A percentile compares a stretch with the other conserved stretches of the same genome.
These are phyloP conservation scores for Cynodonichthys magdalenae DNA, from an alignment of 2,797 vertebrate species.

Conservation along the genomic window DNA sequence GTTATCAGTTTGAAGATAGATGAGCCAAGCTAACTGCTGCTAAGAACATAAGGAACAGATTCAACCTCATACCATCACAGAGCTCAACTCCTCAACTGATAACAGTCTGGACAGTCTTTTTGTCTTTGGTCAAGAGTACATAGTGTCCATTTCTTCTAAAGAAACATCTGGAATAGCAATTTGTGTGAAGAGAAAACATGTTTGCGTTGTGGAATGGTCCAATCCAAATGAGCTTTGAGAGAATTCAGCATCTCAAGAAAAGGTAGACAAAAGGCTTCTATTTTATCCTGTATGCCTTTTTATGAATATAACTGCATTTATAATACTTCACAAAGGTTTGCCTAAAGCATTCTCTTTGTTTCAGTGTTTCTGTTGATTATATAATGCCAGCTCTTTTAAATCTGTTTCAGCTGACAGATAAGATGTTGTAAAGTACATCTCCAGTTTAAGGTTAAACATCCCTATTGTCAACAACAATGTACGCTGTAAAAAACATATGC, in stretches of 20 bases:
- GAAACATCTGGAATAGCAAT: background rate
- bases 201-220: background rate
- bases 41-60: slow-evolving; percentile 9
- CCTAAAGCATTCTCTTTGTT: no score
- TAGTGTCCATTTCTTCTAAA: slow-evolving; percentile 7
- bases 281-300: background rate
- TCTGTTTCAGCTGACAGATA: no score
- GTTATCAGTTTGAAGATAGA: slow-evolving; percentile 1
- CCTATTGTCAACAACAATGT: no score
- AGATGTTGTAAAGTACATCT: no score
- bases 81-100: slow-evolving; percentile 1
- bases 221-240: background rate
- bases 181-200: background rate
- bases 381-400: no score
- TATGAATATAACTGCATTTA: background rate
- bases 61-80: background rate
- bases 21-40: background rate
- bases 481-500: background rate
- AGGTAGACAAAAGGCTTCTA: background rate
- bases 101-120: slow-evolving; percentile 1
- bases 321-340: background rate
- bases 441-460: no score
- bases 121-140: slow-evolving; percentile 2
- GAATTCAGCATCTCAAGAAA: background rate
- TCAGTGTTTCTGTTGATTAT: no score